A percentile compares a stretch with the other conserved stretches of the same genome.
These are phyloP conservation scores for Aethina tumida DNA, from an alignment of 1,140 invertebrate genomes.

Conservation along the genomic window DNA sequence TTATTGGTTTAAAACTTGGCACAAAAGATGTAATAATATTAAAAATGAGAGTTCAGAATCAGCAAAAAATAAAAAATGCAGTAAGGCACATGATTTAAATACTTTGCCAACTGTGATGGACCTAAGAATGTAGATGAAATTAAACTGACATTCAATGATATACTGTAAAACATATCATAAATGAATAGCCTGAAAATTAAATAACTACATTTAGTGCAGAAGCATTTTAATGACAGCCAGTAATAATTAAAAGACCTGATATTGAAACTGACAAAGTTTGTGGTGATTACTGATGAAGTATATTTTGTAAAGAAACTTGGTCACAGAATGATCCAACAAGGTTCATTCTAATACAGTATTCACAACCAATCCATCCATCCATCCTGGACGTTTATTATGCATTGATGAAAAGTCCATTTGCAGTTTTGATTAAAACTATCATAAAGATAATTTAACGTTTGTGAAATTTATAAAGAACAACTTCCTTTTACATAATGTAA, in stretches of 20 bases:
- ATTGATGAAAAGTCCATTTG: slow-evolving; percentile 35
- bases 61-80: neutral
- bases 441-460: slow-evolving; percentile 14
- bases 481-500: no score
- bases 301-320: slow-evolving; percentile 34
- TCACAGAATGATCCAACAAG: slow-evolving; percentile 37
- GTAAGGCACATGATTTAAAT: slow-evolving; percentile 13
- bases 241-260: slow-evolving; percentile 9
- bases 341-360: slow-evolving; percentile 44
- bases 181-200: slow-evolving; percentile 42
- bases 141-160: slow-evolving; percentile 37
- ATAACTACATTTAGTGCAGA: slow-evolving; percentile 36
- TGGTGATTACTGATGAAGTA: slow-evolving; percentile 13
- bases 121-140: slow-evolving; percentile 18
- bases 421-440: slow-evolving; percentile 21
- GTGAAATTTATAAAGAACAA: no score
- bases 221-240: slow-evolving; percentile 8
- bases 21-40: slow-evolving; percentile 32
- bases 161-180: slow-evolving; percentile 43
- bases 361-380: slow-evolving; percentile 39
- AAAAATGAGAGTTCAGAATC: slow-evolving; percentile 20
- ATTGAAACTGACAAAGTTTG: slow-evolving; percentile 12
- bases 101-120: slow-evolving; percentile 14
- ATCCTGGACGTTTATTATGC: slow-evolving; percentile 39
- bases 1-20: slow-evolving; percentile 38